phyloP scores from a whole-genome alignment of 2,113 vertebrate species.

The Vulpes lagopus region DNA sequence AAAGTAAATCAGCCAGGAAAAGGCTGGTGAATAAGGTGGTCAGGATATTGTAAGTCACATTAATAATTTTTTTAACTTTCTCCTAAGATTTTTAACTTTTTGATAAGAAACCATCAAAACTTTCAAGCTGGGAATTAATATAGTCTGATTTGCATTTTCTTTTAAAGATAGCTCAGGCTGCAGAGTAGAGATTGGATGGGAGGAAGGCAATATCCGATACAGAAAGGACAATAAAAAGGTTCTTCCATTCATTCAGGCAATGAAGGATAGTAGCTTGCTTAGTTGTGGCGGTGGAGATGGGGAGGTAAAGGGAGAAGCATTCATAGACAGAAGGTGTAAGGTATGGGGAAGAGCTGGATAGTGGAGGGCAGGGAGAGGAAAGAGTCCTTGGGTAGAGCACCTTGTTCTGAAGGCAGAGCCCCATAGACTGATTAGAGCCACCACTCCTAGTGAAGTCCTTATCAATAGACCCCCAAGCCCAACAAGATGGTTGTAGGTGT shows the following conservation, averaged over 20 bases:
- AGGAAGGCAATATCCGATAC: not conserved
- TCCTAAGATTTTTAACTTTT: not conserved
- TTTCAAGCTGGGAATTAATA: not conserved
- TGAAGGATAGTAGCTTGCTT: not conserved
- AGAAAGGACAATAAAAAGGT: not conserved
- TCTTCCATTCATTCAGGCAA: not conserved
- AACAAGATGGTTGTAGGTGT: not conserved
- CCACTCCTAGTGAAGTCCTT: not conserved
- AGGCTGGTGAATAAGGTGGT: not conserved
- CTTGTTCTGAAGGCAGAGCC: not conserved
- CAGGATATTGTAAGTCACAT: not conserved
- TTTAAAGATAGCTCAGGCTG: not conserved
- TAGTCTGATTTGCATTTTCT: conserved; percentile 8
- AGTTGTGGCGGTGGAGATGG: not conserved
- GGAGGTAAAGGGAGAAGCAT: not conserved
- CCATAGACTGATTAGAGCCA: not conserved
- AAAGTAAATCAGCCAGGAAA: not conserved
- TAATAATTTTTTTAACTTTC: conserved; percentile 18
- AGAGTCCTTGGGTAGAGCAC: not conserved
- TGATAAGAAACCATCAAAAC: not conserved
- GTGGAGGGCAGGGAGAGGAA: not conserved
- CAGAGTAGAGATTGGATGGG: not conserved
- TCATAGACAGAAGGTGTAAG: not conserved
- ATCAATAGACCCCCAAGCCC: not conserved
- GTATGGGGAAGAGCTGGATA: not conserved